Percentiles rank a stretch among this genome's conserved stretches.
phyloP scores from a whole-genome alignment of 1,140 invertebrate species.

The Steinernema khuongi region DNA sequence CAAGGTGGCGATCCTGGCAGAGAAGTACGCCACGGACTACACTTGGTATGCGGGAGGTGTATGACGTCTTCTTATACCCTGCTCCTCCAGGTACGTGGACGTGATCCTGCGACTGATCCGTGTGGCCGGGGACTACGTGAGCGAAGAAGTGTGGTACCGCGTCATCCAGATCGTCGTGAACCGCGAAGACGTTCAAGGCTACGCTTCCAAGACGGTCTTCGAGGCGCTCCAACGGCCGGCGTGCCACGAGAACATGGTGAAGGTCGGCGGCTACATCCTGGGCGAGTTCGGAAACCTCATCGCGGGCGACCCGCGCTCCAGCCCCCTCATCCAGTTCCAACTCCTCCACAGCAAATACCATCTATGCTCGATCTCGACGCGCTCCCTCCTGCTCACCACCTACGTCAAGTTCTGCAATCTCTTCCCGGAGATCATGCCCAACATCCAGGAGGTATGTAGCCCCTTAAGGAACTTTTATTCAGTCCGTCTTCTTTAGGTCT shows the following conservation, averaged over 20 bases:
- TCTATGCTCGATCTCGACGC: constrained; percentile 88
- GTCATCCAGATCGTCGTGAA: constrained; percentile 99
- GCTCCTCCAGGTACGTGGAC: too few relatives aligned
- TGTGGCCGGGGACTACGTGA: constrained; percentile 98
- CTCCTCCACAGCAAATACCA: constrained; percentile 69
- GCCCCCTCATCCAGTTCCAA: constrained; percentile 56
- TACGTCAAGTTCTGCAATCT: constrained; percentile 99
- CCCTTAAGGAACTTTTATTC: constrained; percentile 22
- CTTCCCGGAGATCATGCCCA: constrained; percentile 92
- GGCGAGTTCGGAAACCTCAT: constrained; percentile 99
- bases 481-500: constrained; percentile 63
- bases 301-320: constrained; percentile 90
- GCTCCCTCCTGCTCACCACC: constrained; percentile 88
- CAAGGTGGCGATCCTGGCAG: constrained; percentile 97
- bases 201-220: constrained; percentile 98
- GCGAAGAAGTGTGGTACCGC: constrained; percentile 89
- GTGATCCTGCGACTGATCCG: constrained; percentile 98
- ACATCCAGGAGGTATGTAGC: constrained; percentile 78
- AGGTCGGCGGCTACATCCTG: constrained; percentile 98
- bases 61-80: too few relatives aligned
- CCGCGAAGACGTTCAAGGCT: constrained; percentile 90
- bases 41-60: too few relatives aligned
- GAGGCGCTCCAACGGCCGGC: constrained; percentile 73
- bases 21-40: constrained; percentile 99
- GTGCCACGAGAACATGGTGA: constrained; percentile 99